Evolutionary conservation across 2,797 vertebrate genomes (phyloP), one percentile per base, ranked within the genome.

Genomic region (Cirrhinus mrigala): DNA sequence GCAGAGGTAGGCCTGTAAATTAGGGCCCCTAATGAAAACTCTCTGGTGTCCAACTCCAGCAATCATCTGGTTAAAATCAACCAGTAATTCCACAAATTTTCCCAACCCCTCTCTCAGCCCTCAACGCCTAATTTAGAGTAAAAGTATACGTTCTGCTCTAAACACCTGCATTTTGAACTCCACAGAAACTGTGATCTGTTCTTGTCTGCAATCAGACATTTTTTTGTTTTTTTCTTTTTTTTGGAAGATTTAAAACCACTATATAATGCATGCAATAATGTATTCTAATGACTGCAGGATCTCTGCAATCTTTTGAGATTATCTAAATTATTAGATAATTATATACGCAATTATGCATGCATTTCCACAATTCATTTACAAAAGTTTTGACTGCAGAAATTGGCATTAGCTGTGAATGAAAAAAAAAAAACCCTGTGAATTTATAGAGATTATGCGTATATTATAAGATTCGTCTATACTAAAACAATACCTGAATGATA

Each of bases 31-130:
- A 99, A 99, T 98, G 97, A 97, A 98, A 98, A 96, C 92, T 92
- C 93, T 93, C 96, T 96, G 96, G 96, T 97, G 97, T 98, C 96
- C 96, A 96, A 98, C 96, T 96, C 95, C 94, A 97, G 96, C 96
- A 97, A 97, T 99, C 98, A 99, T 99, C 98, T 99, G 98, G 97
- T 97, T 98, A 98, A 97, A 98, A 99, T 99, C 97, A 99, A 96
- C 95, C 96, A 94, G 97, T 98, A 98, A 98, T 99, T 98, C 96
- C 95, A 95, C 97, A 97, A 96, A 98, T 98, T 98, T 98, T 96
- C 96, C 95, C 93, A 93, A 96, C 94, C 94, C 96, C 95, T 96
- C 95, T 96, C 93, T 93, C 91, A 96, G 96, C 95, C 95, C 96
- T 97, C 96, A 96, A 97, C 95, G 96, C 96, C 96, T 98, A 97